A percentile compares a stretch with the other conserved stretches of the same genome.
These are phyloP conservation scores for Borostomias antarcticus DNA, from an alignment of 2,797 vertebrate genomes.

Conservation along the genomic window DNA sequence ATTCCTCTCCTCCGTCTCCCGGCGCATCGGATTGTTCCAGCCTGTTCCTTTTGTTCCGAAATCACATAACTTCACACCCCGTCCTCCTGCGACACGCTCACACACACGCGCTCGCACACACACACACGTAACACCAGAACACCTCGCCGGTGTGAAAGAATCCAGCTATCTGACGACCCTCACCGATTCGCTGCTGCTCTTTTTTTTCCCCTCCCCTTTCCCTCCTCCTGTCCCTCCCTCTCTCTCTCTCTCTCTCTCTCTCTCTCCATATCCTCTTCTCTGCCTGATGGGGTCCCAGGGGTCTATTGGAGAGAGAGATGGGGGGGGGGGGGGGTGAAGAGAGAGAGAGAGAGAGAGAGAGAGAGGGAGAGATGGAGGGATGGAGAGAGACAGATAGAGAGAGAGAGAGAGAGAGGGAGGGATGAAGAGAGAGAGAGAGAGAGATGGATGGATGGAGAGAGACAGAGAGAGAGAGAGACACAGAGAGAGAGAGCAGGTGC, in stretches of 20 bases:
- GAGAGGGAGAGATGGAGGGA: too few relatives aligned
- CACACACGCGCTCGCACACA: too few relatives aligned
- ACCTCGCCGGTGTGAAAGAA: conserved; percentile 76
- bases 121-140: conserved; percentile 63
- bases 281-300: conserved; percentile 70
- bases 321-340: too few relatives aligned
- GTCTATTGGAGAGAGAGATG: conserved; percentile 59
- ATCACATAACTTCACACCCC: conserved; percentile 84
- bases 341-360: too few relatives aligned
- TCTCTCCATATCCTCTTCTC: conserved; percentile 42
- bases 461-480: too few relatives aligned
- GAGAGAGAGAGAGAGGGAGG: too few relatives aligned
- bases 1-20: conserved; percentile 44
- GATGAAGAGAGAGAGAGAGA: too few relatives aligned
- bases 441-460: too few relatives aligned
- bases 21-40: conserved; percentile 62
- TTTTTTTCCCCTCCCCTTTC: conserved; percentile 71
- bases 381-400: too few relatives aligned
- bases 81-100: too few relatives aligned
- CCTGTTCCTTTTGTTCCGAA: conserved; percentile 75
- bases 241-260: conserved; percentile 34
- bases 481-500: conserved; percentile 91
- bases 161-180: conserved; percentile 79
- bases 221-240: conserved; percentile 68
- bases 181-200: conserved; percentile 73